Percentiles rank a stretch among this genome's conserved stretches.
phyloP scores from a whole-genome alignment of 64 coral and sea anemone genomes.

The Actinia equina region DNA sequence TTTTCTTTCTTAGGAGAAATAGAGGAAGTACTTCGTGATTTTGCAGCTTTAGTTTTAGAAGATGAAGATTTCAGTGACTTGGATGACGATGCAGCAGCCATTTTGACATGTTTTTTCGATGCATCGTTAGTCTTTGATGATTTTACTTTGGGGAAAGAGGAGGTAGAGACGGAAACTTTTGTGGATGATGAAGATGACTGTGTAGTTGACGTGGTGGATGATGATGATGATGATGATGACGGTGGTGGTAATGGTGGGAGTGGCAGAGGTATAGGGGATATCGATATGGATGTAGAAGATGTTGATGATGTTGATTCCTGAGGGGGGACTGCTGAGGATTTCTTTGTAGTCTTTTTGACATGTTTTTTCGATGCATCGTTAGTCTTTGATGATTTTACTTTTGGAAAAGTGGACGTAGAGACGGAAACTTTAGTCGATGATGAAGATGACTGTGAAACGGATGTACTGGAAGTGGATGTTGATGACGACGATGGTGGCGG shows the following conservation, averaged over 20 bases:
- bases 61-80: not conserved
- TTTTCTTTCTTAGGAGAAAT: conserved; percentile 1
- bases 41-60: not conserved
- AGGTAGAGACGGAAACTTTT: not conserved
- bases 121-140: not conserved
- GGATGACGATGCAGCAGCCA: not conserved
- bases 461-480: not conserved
- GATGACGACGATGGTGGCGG: not conserved
- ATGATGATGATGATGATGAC: not conserved
- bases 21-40: not conserved
- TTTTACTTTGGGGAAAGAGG: not conserved
- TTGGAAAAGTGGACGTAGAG: not conserved
- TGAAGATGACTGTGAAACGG: not conserved
- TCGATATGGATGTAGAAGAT: not conserved
- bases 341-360: not conserved
- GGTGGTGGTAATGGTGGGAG: not conserved
- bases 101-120: not conserved
- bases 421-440: not conserved
- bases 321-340: not conserved
- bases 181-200: conserved; percentile 16
- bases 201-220: not conserved
- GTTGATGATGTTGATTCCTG: not conserved
- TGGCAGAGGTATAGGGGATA: not conserved
- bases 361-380: conserved; percentile 4
- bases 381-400: not conserved